These are phyloP conservation scores for Palloptera scutellata DNA, from an alignment of 2,888 invertebrate genomes.

Conservation along the genomic window DNA sequence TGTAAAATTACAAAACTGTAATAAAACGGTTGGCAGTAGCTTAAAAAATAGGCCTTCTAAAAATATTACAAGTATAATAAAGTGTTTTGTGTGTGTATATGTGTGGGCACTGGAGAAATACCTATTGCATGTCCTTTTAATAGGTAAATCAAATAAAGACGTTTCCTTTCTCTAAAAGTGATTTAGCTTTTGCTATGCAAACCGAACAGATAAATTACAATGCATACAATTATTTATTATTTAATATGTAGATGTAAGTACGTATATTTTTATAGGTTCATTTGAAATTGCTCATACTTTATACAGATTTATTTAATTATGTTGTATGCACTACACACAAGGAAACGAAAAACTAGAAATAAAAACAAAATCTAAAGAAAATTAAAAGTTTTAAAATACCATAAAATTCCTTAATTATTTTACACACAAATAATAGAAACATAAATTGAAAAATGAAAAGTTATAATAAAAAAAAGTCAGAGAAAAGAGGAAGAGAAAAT, in stretches of 20 bases:
- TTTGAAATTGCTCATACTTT: neutral
- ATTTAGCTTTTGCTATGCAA: conserved; percentile 35
- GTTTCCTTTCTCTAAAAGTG: conserved; percentile 14
- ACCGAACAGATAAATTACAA: conserved; percentile 4
- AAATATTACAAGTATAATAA: too few species aligned
- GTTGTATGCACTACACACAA: neutral
- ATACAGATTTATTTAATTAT: too few species aligned
- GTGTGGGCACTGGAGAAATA: conserved; percentile 13
- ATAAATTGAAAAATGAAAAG: conserved; percentile 21
- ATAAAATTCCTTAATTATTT: conserved; percentile 36
- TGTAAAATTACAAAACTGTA: conserved; percentile 1
- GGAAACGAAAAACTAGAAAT: conserved; percentile 5
- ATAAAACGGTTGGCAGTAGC: neutral
- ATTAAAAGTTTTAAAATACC: conserved; percentile 23
- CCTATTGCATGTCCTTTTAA: conserved; percentile 39
- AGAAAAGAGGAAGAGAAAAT: conserved; percentile 22
- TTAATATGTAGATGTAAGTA: conserved; percentile 19
- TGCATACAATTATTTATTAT: conserved; percentile 15
- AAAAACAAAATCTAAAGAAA: conserved; percentile 15
- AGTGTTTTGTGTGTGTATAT: conserved; percentile 14
- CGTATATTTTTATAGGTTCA: conserved; percentile 25
- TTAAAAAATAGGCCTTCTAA: too few species aligned
- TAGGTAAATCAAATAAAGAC: conserved; percentile 7
- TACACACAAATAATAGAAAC: conserved; percentile 38
- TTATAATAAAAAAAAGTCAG: conserved; percentile 17